phyloP scores from a whole-genome alignment of 2,888 invertebrate species.

The Stenolophus ochropezus region DNA sequence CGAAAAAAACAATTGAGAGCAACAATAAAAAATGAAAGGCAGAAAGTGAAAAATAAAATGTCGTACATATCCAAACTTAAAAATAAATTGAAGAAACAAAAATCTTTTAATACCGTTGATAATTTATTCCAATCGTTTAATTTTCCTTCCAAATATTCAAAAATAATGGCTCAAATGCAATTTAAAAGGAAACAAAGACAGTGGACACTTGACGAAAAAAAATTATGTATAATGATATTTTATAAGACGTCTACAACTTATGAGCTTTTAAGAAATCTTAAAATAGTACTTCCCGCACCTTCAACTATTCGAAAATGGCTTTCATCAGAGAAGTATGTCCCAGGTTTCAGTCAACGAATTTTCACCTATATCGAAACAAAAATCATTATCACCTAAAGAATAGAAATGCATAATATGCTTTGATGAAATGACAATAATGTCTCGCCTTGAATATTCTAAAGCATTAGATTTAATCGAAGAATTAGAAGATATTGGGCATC shows the following conservation, averaged over 20 bases:
- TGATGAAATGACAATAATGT: not conserved
- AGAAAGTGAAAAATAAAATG: not conserved
- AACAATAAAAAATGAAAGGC: not conserved
- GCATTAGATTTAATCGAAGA: not conserved
- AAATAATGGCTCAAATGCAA: not conserved
- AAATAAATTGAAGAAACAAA: not conserved
- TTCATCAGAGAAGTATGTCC: not conserved
- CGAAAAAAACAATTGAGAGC: not conserved
- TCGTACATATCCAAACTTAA: constrained; percentile 2
- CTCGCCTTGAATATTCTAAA: not conserved
- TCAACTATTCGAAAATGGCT: not conserved
- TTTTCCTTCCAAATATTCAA: not conserved
- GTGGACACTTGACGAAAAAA: not conserved
- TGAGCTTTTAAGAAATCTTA: not conserved
- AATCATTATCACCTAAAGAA: not conserved
- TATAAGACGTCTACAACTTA: constrained; percentile 3
- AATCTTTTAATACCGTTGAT: not conserved
- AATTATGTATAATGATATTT: not conserved
- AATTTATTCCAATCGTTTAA: not conserved
- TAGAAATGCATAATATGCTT: not conserved
- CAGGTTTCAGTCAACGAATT: not conserved
- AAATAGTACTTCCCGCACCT: not conserved
- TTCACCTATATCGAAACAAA: not conserved
- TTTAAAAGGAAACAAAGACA: not conserved
- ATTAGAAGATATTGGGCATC: not conserved